Conservation (phyloP, 2,888 invertebrate genomes). For the Luperina testacea region DNA sequence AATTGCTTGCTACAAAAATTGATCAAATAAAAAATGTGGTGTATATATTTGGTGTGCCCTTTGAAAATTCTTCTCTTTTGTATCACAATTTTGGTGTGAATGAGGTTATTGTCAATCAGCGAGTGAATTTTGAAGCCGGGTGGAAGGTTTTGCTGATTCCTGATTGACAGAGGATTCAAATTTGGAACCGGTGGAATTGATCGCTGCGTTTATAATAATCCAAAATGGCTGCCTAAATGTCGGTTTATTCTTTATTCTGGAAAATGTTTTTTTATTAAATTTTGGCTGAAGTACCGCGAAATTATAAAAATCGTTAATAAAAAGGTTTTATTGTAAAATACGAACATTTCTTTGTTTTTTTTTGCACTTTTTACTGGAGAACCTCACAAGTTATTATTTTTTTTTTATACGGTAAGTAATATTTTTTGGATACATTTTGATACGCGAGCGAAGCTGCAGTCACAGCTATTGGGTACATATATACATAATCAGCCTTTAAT, state of each 20-base stretch:
- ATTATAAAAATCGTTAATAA: no score
- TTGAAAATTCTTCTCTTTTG: constrained; percentile 55
- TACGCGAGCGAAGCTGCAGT: background rate
- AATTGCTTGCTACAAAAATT: constrained; percentile 77
- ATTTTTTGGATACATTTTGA: background rate
- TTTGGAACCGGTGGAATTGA: constrained; percentile 30
- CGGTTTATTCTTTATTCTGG: background rate
- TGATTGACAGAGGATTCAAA: constrained; percentile 41
- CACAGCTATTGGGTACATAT: background rate
- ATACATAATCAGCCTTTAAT: no score
- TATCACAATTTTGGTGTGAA: constrained; percentile 61
- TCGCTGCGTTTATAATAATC: constrained; percentile 34
- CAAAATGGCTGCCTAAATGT: constrained; percentile 25
- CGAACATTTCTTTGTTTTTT: background rate
- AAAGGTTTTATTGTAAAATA: background rate
- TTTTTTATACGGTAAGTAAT: background rate
- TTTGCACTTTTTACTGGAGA: background rate
- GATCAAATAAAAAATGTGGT: constrained; percentile 77
- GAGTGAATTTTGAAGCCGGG: constrained; percentile 31
- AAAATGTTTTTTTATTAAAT: background rate
- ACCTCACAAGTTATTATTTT: background rate
- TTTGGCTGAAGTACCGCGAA: fast-evolving
- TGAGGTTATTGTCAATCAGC: constrained; percentile 65
- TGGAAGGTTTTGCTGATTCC: constrained; percentile 19
- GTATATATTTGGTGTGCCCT: constrained; percentile 67